Evolutionary conservation across 1,140 invertebrate species (phyloP).

Genomic region (Cylas formicarius): DNA sequence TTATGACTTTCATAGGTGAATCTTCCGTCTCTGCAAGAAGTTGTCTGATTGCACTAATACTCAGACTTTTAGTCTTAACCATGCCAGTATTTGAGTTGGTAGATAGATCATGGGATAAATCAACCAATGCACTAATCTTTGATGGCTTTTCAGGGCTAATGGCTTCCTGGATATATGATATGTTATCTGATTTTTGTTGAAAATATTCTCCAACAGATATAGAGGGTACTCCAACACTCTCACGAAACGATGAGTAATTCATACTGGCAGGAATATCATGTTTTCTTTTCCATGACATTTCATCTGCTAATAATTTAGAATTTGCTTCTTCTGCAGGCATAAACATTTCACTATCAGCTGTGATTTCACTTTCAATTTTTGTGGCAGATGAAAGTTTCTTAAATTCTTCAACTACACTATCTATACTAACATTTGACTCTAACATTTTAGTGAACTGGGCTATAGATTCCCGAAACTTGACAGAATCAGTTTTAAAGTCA

Average conservation of each 20-base stretch:
- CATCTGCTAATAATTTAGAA: constrained; percentile 26
- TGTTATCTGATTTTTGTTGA: constrained; percentile 25
- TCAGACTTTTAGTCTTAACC: constrained; percentile 15
- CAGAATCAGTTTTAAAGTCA: background rate
- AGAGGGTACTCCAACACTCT: constrained; percentile 13
- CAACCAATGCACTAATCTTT: constrained; percentile 23
- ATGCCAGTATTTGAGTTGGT: constrained; percentile 4
- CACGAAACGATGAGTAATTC: constrained; percentile 7
- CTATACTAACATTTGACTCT: constrained; percentile 23
- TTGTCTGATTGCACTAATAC: constrained; percentile 24
- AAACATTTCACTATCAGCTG: constrained; percentile 26
- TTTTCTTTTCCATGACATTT: constrained; percentile 31
- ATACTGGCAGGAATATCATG: constrained; percentile 24
- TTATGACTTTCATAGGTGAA: constrained; percentile 18
- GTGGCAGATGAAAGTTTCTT: constrained; percentile 13
- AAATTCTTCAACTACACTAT: constrained; percentile 21
- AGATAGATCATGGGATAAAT: constrained; percentile 22
- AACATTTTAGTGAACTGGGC: constrained; percentile 18
- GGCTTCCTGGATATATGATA: constrained; percentile 17
- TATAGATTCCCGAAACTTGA: constrained; percentile 13
- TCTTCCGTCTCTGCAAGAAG: constrained; percentile 18
- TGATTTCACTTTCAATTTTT: background rate
- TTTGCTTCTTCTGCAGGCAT: constrained; percentile 25
- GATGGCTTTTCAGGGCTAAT: constrained; percentile 20
- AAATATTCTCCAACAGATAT: constrained; percentile 35